Conservation (phyloP, 2,113 vertebrate genomes). For the Telmatochromis brichardi region DNA sequence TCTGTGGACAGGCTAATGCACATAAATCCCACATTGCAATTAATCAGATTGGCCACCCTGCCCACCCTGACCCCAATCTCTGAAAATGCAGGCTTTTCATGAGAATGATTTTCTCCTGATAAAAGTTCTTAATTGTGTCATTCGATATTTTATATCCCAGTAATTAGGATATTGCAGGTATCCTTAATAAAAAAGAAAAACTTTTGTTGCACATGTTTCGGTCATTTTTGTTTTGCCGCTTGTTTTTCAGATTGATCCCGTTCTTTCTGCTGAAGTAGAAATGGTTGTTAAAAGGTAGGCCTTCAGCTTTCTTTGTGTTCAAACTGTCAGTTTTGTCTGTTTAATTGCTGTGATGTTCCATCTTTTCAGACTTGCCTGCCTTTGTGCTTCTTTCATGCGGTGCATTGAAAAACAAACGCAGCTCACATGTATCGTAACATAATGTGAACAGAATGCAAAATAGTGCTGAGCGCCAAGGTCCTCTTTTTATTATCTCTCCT, state of each 20-base stretch:
- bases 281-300: constrained; percentile 78
- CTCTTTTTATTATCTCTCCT: not conserved
- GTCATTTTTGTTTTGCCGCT: not conserved
- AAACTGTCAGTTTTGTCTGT: not conserved
- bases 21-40: constrained; percentile 70
- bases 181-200: not conserved
- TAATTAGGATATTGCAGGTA: constrained; percentile 21
- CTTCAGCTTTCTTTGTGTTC: not conserved
- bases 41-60: constrained; percentile 72
- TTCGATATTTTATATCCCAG: constrained; percentile 31
- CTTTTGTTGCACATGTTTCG: not conserved
- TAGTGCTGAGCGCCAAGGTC: not conserved
- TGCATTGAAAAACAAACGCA: not conserved
- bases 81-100: constrained; percentile 55
- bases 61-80: constrained; percentile 69
- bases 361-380: not conserved
- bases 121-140: constrained; percentile 37
- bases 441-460: constrained; percentile 9
- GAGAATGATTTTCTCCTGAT: constrained; percentile 42
- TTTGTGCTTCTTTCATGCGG: not conserved
- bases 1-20: constrained; percentile 63
- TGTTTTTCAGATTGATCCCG: constrained; percentile 77
- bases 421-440: not conserved
- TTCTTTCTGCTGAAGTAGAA: constrained; percentile 76
- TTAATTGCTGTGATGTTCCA: not conserved